Evolutionary conservation across 2,113 vertebrate species (phyloP).

Genomic region (Bothrops jararaca): DNA sequence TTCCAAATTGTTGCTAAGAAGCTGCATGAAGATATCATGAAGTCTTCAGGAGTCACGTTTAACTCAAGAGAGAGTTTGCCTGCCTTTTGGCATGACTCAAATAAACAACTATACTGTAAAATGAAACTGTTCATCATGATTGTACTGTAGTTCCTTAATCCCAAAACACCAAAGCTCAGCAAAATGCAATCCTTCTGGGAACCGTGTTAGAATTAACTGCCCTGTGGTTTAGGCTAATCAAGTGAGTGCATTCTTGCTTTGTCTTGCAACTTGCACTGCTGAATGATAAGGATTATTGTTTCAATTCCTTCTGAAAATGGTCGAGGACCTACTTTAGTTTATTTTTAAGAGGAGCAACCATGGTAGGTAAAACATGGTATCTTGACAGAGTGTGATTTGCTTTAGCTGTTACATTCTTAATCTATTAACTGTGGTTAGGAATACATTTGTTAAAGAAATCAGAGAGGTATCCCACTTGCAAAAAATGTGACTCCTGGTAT

Average conservation of each 20-base stretch:
- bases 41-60: not conserved
- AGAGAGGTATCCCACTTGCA: not conserved
- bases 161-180: slow-evolving; percentile 46
- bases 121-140: slow-evolving; percentile 56
- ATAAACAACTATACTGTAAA: slow-evolving; percentile 46
- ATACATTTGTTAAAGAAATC: not conserved
- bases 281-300: not conserved
- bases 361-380: not conserved
- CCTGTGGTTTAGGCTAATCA: slow-evolving; percentile 16
- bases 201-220: slow-evolving; percentile 26
- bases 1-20: not conserved
- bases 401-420: not conserved
- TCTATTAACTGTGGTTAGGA: not conserved
- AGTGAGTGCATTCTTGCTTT: slow-evolving; percentile 4
- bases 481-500: not conserved
- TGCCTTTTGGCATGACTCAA: not conserved
- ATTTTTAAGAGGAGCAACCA: not conserved
- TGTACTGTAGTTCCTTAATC: slow-evolving; percentile 51
- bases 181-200: slow-evolving; percentile 57
- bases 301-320: not conserved
- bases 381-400: fast-evolving
- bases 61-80: not conserved
- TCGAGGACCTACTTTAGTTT: not conserved
- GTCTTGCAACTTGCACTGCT: fast-evolving
- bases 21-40: not conserved